Conservation (phyloP, 2,113 vertebrate species). For the Sminthopsis crassicaudata region DNA sequence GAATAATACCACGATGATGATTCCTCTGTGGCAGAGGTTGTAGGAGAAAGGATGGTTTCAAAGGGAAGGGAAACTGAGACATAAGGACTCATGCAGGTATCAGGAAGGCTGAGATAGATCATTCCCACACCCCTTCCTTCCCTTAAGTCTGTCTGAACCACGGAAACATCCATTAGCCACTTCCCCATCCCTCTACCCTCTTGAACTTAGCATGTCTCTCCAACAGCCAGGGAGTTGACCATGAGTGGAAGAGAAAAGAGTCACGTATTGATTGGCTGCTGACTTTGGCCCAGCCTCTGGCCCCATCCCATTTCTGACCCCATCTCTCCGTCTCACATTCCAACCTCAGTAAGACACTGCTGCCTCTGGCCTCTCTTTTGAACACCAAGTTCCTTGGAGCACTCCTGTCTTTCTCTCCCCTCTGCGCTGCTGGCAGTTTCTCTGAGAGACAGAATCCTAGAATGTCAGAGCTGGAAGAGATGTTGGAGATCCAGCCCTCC, state of each 20-base stretch:
- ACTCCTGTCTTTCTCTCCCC: neutral
- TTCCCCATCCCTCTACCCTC: neutral
- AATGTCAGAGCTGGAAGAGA: neutral
- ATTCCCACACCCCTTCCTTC: neutral
- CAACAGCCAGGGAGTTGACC: neutral
- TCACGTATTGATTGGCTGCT: neutral
- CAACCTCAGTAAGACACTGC: neutral
- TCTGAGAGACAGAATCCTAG: neutral
- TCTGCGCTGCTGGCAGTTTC: neutral
- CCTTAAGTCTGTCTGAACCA: neutral
- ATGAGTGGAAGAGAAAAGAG: neutral
- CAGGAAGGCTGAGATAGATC: neutral
- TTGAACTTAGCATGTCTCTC: neutral
- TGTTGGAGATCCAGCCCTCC: neutral
- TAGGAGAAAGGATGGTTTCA: neutral
- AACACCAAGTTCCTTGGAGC: neutral
- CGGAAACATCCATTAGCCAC: neutral
- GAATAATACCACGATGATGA: neutral
- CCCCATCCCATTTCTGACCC: neutral
- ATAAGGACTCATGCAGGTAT: neutral
- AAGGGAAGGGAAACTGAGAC: neutral
- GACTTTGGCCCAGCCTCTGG: neutral
- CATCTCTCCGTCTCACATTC: neutral
- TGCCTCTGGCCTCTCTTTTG: constrained; percentile 8
- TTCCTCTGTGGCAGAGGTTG: neutral